phyloP scores from a whole-genome alignment of 2,888 invertebrate genomes.

The Neelides folsomi region DNA sequence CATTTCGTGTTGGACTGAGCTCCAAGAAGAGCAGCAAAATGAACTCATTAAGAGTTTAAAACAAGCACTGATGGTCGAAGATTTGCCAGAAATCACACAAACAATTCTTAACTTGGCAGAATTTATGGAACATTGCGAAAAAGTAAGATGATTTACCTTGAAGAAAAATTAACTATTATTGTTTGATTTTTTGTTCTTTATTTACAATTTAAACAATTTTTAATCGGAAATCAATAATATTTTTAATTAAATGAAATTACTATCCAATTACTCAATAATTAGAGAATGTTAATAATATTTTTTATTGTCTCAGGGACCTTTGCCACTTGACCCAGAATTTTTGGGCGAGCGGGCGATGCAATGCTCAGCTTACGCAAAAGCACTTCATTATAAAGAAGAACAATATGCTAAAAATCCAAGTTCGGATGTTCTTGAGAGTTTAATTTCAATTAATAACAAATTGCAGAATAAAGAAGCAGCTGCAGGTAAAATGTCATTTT shows the following conservation, averaged over 20 bases:
- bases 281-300: conserved; percentile 10
- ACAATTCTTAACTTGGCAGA: conserved; percentile 93
- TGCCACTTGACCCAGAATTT: conserved; percentile 74
- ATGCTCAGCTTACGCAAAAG: conserved; percentile 72
- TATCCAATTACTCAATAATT: too few species aligned
- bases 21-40: conserved; percentile 63
- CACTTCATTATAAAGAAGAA: conserved; percentile 78
- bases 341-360: conserved; percentile 90
- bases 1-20: conserved; percentile 96
- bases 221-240: too few species aligned
- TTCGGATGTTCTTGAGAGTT: conserved; percentile 76
- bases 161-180: too few species aligned
- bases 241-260: too few species aligned
- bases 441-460: conserved; percentile 95
- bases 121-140: conserved; percentile 99
- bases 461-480: conserved; percentile 97
- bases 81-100: conserved; percentile 89
- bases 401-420: conserved; percentile 75
- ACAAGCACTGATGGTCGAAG: conserved; percentile 79
- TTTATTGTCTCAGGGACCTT: conserved; percentile 52
- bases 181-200: too few species aligned
- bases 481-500: conserved; percentile 48
- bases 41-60: conserved; percentile 76
- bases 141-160: conserved; percentile 37
- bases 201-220: too few species aligned